Conservation (phyloP, 2,113 vertebrate genomes). For the Phasianus colchicus region DNA sequence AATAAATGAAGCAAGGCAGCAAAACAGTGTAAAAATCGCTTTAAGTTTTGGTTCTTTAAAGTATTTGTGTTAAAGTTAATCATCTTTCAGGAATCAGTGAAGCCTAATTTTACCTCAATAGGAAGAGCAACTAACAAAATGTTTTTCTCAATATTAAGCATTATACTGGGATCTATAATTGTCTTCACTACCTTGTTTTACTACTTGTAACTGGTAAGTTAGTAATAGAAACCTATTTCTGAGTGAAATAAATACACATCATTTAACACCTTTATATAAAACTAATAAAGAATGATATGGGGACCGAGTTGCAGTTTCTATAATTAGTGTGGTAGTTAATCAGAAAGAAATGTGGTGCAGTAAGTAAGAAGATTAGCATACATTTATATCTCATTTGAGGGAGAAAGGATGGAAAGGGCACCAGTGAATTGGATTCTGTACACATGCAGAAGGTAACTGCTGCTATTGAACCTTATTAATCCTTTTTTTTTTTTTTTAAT, state of each 20-base stretch:
- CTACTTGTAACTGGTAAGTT: neutral
- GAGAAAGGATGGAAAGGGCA: neutral
- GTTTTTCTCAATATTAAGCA: neutral
- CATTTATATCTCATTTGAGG: neutral
- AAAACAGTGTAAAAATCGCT: neutral
- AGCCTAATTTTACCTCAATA: neutral
- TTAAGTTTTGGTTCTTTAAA: slow-evolving; percentile 2
- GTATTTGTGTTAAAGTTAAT: neutral
- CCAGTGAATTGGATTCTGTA: neutral
- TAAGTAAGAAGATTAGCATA: neutral
- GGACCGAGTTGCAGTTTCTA: neutral
- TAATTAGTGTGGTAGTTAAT: neutral
- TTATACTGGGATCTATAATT: neutral
- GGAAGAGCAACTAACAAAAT: neutral
- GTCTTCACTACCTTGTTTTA: neutral
- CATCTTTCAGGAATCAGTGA: neutral
- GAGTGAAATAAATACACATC: neutral
- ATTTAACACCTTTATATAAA: neutral
- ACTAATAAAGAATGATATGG: neutral
- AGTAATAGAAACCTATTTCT: neutral
- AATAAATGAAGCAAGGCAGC: neutral
- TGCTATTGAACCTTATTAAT: neutral
- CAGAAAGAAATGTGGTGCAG: neutral
- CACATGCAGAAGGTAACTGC: neutral
- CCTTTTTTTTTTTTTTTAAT: neutral